Evolutionary conservation across 2,888 invertebrate species (phyloP).

Genomic region (Phengaris alcon): DNA sequence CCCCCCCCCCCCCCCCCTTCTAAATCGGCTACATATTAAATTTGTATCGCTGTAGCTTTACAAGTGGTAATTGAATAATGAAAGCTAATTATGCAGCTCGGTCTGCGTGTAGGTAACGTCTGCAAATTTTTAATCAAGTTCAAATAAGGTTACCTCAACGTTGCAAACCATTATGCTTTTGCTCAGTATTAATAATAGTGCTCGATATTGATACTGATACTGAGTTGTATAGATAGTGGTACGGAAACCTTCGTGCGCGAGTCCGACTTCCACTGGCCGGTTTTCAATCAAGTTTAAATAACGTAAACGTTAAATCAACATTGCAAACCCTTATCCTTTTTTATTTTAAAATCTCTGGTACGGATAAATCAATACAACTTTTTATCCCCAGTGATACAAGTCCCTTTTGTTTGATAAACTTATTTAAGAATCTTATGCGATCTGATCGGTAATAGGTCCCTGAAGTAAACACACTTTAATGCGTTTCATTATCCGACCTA

Average conservation of each 20-base stretch:
- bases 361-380: neutral
- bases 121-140: conserved; percentile 1
- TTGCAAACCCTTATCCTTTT: neutral
- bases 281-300: neutral
- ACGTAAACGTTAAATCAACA: neutral
- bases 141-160: neutral
- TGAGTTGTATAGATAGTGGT: no score
- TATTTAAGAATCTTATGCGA: neutral
- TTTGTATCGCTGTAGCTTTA: conserved; percentile 1
- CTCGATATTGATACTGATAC: no score
- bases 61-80: neutral
- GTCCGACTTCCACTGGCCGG: no score
- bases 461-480: conserved; percentile 13
- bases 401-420: neutral
- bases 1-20: neutral
- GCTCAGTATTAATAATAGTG: no score
- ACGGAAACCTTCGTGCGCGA: no score
- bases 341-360: neutral
- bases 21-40: conserved; percentile 3
- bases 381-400: neutral
- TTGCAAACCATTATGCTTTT: no score
- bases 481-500: neutral
- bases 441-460: neutral
- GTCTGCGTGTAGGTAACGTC: neutral
- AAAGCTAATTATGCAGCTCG: neutral